Base-by-base conservation (phyloP, 2,113 vertebrate species). In the Bubalus kerabau region DNA sequence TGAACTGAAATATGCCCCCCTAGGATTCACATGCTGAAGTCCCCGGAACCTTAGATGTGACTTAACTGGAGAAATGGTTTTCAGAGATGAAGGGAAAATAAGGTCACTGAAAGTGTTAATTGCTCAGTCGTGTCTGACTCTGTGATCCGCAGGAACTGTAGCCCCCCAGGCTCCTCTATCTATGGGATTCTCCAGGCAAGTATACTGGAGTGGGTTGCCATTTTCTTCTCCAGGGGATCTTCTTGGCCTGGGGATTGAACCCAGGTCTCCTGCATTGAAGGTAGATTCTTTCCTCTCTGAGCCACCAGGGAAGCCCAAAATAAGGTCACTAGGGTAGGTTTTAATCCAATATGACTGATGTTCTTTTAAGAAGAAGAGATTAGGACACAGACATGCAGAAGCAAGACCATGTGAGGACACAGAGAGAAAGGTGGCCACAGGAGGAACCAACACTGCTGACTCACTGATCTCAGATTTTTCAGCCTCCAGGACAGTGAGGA, bases 161-260 rank as follows among this genome's bases (percentile, higher is more conserved):
- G 62, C 30, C 62, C 3, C 6, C 30, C 30, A n/a, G 30, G 30
- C 3, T 64, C 62, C 30, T 32, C 30, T 17, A 2, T 64, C 62
- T 16, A 64, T n/a, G 7, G 62, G 62, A 64, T 64, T 64, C 62
- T 64, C 30, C 62, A 64, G 15, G 16, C 62, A 64, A 64, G 15
- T n/a, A 64, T n/a, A n/a, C 62, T n/a, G 15, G 62, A n/a, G 7
- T 64, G 15, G 30, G 62, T 64, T n/a, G 30, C 62, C 62, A 64
- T 64, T 17, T 64, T 15, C 30, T 64, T 64, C 30, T 64, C 62
- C 30, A 64, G 7, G 30, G 62, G 62, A 64, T 64, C 32, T 32
- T 64, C 30, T 8, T 0, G 0, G 17, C 3, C 15, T 4, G 30
- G 62, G 15, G 30, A 9, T 17, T n/a, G 62, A 64, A 64, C 62